Base-by-base conservation (phyloP, 2,797 vertebrate species). In the Diglossa cyanea region DNA sequence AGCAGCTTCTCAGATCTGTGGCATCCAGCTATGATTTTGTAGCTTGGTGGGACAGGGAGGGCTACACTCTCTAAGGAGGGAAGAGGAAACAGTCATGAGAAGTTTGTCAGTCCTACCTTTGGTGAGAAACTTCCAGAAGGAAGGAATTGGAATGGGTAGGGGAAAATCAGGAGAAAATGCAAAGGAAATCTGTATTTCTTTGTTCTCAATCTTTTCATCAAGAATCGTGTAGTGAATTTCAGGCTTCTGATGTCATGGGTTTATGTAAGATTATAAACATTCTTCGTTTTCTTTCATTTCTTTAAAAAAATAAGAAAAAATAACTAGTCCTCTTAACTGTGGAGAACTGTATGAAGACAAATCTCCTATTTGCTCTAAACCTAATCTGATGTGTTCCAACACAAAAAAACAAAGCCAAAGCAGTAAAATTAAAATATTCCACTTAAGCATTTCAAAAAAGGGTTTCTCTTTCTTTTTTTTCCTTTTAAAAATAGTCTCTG, bases 401-500 rank as follows among this genome's bases (percentile, higher is more conserved):
- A 63, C 18, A 67, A 88, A 75, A 75, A 90, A 30, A 51, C 5
- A 55, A 76, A 91, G 31, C 4, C 33, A 71, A 94, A 86, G 13
- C 4, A 90, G 26, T 50, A 37, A 68, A 44, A 74, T 31, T 28
- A 74, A 68, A 88, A 68, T 68, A 80, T 25, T 54, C 7, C 4
- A 25, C 40, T 70, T 30, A 3, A 70, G 4, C 14, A 74, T 8
- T 62, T 71, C 14, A 24, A 39, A 80, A 80, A 91, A 83, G 3
- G 2, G 3, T 19, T 83, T 53, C 1, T 39, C 4, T 37, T n/a
- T 30, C 1, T 14, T 72, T 17, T 15, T 9, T 2, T 9, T 2
- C 0, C 0, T 33, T 57, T 57, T 73, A 37, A 78, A 83, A 66
- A 40, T 19, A 20, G 6, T 73, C 33, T 40, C 23, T 58, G 33